Evolutionary conservation across 2,888 invertebrate genomes (phyloP).

Genomic region (Neuroscelio doddi): DNA sequence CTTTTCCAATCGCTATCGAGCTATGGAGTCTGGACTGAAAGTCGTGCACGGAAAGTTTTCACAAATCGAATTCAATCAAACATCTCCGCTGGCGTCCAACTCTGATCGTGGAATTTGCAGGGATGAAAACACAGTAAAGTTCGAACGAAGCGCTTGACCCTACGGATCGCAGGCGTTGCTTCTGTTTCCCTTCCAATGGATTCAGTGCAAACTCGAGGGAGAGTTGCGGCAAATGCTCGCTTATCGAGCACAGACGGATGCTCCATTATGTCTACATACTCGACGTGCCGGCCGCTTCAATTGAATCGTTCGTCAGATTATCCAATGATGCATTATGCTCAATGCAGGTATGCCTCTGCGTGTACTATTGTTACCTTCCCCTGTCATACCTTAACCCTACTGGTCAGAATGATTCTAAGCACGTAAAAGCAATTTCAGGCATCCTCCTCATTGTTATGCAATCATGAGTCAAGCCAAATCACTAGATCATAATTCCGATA

Average conservation of each 20-base stretch:
- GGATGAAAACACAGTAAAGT: constrained; percentile 15
- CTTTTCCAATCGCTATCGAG: neutral
- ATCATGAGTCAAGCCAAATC: constrained; percentile 58
- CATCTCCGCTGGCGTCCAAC: neutral
- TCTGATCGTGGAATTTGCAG: neutral
- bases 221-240: constrained; percentile 47
- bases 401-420: constrained; percentile 65
- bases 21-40: too few species aligned
- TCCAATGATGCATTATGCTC: constrained; percentile 70
- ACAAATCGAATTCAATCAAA: constrained; percentile 20
- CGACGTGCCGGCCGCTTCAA: constrained; percentile 68
- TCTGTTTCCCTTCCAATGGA: constrained; percentile 21
- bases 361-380: constrained; percentile 61
- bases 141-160: constrained; percentile 27
- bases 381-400: constrained; percentile 38
- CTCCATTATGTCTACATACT: constrained; percentile 71
- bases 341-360: constrained; percentile 54
- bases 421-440: constrained; percentile 70
- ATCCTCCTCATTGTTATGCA: constrained; percentile 70
- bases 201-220: constrained; percentile 37
- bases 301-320: constrained; percentile 71
- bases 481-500: constrained; percentile 47
- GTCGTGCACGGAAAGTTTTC: constrained; percentile 3
- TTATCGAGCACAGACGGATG: constrained; percentile 68
- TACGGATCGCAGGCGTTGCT: constrained; percentile 3